Evolutionary conservation across 2,113 vertebrate species (phyloP).

Genomic region (Silurus asotus): DNA sequence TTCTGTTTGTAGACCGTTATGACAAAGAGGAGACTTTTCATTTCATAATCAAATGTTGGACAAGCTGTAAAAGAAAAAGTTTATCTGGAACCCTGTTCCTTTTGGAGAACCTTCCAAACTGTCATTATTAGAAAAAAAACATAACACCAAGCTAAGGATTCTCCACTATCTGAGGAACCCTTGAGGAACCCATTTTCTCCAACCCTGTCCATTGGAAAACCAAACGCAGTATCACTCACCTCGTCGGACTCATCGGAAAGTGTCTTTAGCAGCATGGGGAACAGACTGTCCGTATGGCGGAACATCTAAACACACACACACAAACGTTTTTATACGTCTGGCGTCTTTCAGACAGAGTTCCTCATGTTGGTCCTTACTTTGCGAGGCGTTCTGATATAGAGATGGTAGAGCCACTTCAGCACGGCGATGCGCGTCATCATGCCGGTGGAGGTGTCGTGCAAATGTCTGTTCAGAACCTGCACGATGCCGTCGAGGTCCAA

Average conservation of each 20-base stretch:
- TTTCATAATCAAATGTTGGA: background rate
- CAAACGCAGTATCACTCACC: slow-evolving; percentile 62
- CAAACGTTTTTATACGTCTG: background rate
- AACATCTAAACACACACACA: slow-evolving; percentile 80
- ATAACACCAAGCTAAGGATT: background rate
- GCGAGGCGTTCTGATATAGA: slow-evolving; percentile 96
- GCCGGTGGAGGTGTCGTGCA: slow-evolving; percentile 86
- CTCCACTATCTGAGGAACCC: background rate
- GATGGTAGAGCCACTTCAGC: slow-evolving; percentile 96
- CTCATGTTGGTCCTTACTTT: slow-evolving; percentile 65
- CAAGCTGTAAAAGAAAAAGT: background rate
- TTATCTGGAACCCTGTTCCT: background rate
- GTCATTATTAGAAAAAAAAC: too few relatives aligned
- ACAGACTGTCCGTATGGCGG: slow-evolving; percentile 93
- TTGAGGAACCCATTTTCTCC: background rate
- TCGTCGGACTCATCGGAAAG: slow-evolving; percentile 96
- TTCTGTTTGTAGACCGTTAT: background rate
- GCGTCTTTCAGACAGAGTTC: background rate
- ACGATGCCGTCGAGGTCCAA: slow-evolving; percentile 95
- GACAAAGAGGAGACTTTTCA: background rate
- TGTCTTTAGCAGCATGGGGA: slow-evolving; percentile 91
- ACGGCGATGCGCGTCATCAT: slow-evolving; percentile 99
- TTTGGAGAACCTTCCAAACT: background rate
- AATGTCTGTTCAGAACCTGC: slow-evolving; percentile 90
- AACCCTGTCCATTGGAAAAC: background rate